phyloP scores from a whole-genome alignment of 2,888 invertebrate genomes.

The Acronicta alni region DNA sequence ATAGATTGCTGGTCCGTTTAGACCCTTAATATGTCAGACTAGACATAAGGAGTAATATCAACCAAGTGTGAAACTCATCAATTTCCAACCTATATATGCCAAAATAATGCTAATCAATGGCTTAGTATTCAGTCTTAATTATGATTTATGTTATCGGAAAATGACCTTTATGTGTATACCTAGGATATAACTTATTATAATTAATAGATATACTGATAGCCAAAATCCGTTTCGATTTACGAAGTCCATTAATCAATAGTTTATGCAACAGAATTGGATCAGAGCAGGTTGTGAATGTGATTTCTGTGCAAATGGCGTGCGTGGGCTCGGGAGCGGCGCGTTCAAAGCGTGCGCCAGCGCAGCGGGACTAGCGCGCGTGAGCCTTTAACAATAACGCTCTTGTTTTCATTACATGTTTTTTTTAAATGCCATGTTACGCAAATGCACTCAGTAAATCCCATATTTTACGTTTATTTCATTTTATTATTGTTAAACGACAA shows the following conservation, averaged over 20 bases:
- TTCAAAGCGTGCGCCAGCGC: constrained; percentile 63
- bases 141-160: constrained; percentile 36
- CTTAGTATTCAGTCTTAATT: constrained; percentile 31
- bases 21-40: no score
- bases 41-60: no score
- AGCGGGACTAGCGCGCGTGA: constrained; percentile 61
- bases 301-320: constrained; percentile 72
- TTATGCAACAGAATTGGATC: constrained; percentile 52
- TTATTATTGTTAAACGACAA: constrained; percentile 35
- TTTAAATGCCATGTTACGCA: constrained; percentile 44
- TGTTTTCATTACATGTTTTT: constrained; percentile 42
- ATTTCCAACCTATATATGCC: constrained; percentile 6
- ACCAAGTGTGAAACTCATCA: constrained; percentile 12
- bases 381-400: constrained; percentile 49
- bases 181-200: constrained; percentile 33
- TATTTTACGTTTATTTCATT: constrained; percentile 48
- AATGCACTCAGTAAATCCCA: constrained; percentile 31
- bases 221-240: constrained; percentile 43
- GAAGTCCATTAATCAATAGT: constrained; percentile 51
- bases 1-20: no score
- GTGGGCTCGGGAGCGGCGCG: constrained; percentile 68
- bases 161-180: constrained; percentile 16
- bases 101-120: constrained; percentile 23
- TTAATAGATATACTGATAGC: constrained; percentile 36
- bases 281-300: constrained; percentile 64